Evolutionary conservation across 2,888 invertebrate species (phyloP).

Genomic region (Latrodectus elegans): DNA sequence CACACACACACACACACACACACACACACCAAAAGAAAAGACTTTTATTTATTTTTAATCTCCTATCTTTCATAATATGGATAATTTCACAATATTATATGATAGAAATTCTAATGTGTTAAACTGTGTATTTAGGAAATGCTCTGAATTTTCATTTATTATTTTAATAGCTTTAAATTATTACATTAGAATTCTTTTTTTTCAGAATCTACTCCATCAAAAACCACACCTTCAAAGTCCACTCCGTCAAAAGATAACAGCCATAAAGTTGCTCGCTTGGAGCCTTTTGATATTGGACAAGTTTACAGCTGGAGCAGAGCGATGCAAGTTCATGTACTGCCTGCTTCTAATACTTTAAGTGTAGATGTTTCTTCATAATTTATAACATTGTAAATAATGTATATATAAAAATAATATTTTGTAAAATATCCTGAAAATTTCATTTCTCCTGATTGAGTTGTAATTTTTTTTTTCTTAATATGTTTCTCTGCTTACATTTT

Average conservation of each 20-base stretch:
- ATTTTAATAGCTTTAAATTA: too few relatives aligned
- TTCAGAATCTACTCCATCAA: constrained; percentile 62
- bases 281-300: constrained; percentile 92
- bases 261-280: constrained; percentile 79
- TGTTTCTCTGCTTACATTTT: too few relatives aligned
- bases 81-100: too few relatives aligned
- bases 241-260: constrained; percentile 57
- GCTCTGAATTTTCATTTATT: too few relatives aligned
- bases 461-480: too few relatives aligned
- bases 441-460: too few relatives aligned
- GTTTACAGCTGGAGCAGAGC: constrained; percentile 95
- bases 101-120: too few relatives aligned
- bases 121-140: too few relatives aligned
- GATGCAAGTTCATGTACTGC: constrained; percentile 90
- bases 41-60: too few relatives aligned
- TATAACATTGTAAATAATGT: constrained; percentile 16
- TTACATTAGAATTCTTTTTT: not conserved
- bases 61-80: too few relatives aligned
- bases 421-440: not conserved
- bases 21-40: too few relatives aligned
- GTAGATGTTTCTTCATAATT: constrained; percentile 51
- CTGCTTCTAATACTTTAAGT: constrained; percentile 72
- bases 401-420: constrained; percentile 26
- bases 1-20: too few relatives aligned
- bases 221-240: constrained; percentile 36